Conservation (phyloP, 2,113 vertebrate species). For the Saimiri boliviensis region DNA sequence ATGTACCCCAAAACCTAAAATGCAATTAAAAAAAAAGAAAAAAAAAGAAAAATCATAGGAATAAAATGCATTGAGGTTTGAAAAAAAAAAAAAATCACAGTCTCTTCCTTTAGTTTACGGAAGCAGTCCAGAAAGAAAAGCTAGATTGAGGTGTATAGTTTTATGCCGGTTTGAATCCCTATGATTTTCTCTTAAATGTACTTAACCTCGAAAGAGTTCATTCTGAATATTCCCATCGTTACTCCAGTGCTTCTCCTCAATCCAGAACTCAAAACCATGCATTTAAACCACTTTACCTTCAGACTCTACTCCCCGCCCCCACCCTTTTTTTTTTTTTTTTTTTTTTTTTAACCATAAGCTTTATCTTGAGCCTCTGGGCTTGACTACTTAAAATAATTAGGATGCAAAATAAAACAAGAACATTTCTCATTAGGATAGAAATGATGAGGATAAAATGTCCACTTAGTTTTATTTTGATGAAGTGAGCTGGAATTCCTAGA, state of each 20-base stretch:
- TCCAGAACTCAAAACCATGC: neutral
- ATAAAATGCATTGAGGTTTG: too few species aligned
- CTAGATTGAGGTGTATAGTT: neutral
- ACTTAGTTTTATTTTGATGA: constrained; percentile 45
- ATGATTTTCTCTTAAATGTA: neutral
- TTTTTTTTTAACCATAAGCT: constrained; percentile 29
- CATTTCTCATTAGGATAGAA: constrained; percentile 34
- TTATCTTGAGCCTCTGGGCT: neutral
- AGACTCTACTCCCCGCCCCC: neutral
- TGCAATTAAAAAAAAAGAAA: too few species aligned
- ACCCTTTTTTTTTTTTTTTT: neutral
- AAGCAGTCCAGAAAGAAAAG: constrained; percentile 9
- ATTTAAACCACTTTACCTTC: neutral
- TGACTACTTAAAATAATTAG: constrained; percentile 55
- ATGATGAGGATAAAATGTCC: constrained; percentile 19
- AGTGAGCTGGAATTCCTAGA: constrained; percentile 48
- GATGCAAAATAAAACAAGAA: constrained; percentile 25
- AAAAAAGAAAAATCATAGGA: too few species aligned
- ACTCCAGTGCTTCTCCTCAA: constrained; percentile 12
- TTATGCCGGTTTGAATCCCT: constrained; percentile 2
- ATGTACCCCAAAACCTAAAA: too few species aligned
- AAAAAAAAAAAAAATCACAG: too few species aligned
- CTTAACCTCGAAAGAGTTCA: neutral
- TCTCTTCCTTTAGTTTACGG: neutral
- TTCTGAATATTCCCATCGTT: neutral